Percentiles rank a stretch among this genome's conserved stretches.
These are phyloP conservation scores for Drosophila sordidapex DNA, from an alignment of 2,888 invertebrate genomes.

Conservation along the genomic window DNA sequence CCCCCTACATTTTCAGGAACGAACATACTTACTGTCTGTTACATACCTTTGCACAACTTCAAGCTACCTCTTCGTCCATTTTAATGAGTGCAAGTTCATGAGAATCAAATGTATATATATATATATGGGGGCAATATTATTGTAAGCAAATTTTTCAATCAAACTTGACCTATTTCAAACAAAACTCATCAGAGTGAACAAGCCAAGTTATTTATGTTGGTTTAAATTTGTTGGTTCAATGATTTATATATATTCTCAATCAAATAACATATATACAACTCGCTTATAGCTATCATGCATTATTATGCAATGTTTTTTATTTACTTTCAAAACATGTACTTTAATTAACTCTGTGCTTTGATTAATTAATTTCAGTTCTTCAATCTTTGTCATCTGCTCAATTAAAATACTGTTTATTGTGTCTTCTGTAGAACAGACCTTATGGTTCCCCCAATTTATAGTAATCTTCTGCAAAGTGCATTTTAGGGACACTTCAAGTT, in stretches of 20 bases:
- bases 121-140: neutral
- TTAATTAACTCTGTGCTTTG: neutral
- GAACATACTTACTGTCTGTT: neutral
- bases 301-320: neutral
- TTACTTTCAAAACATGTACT: neutral
- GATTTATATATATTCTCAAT: neutral
- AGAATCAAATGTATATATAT: neutral
- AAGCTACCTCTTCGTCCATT: neutral
- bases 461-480: constrained; percentile 13
- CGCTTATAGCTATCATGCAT: neutral
- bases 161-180: neutral
- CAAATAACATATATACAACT: neutral
- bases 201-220: neutral
- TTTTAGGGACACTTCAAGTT: constrained; percentile 7
- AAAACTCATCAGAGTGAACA: neutral
- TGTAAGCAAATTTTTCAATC: neutral
- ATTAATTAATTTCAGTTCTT: neutral
- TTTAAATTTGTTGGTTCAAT: neutral
- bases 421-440: neutral
- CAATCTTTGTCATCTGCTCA: neutral
- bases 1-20: too few relatives aligned
- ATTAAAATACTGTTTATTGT: neutral
- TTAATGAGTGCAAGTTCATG: neutral
- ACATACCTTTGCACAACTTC: neutral
- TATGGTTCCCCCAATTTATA: too few relatives aligned